Evolutionary conservation across 2,888 invertebrate genomes (phyloP), one percentile per base, ranked within the genome.

Genomic region (Acanthosoma haemorrhoidale): DNA sequence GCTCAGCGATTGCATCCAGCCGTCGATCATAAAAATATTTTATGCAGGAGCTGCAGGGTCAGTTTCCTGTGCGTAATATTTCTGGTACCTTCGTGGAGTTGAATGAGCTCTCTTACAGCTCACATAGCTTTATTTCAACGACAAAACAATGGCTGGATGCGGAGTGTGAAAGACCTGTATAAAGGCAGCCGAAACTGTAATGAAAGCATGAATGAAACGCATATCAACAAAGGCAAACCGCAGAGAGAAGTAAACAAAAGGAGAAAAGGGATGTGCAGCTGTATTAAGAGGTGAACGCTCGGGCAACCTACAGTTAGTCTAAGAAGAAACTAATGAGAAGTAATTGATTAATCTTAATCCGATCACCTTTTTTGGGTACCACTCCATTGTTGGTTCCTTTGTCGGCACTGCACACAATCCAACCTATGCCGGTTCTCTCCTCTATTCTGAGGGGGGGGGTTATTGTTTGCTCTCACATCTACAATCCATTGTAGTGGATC

Each of bases 251-350:
- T 63, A 63, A 63, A 63, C 63, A 63, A 63, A 63, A 38, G 63
- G 16, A 25, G 3, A 18, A 13, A 4, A 6, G n/a, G 18, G 63
- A 15, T 25, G 38, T n/a, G 36, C 38, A 2, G 25, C 41, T 63
- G 31, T 38, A 63, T 63, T 38, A 6, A 63, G 63, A 63, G 63
- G 63, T 63, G 38, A 63, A 63, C 38, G 63, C 36, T 63, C 63
- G 36, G 15, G 16, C 25, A 25, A 57, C n/a, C 57, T 21, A 57
- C 57, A 18, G 57, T 57, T 57, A 57, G 57, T 1, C 41, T 63
- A 63, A 38, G 63, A 63, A 39, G 63, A 63, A 63, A 25, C 63
- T 63, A 63, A 63, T 63, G 63, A 63, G 63, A 63, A 63, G 13
- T 63, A 63, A 63, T 63, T 63, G 63, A 63, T 63, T 63, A 63